These are phyloP conservation scores for Rhegmatorhina hoffmannsi DNA, from an alignment of 2,113 vertebrate species.

Conservation along the genomic window DNA sequence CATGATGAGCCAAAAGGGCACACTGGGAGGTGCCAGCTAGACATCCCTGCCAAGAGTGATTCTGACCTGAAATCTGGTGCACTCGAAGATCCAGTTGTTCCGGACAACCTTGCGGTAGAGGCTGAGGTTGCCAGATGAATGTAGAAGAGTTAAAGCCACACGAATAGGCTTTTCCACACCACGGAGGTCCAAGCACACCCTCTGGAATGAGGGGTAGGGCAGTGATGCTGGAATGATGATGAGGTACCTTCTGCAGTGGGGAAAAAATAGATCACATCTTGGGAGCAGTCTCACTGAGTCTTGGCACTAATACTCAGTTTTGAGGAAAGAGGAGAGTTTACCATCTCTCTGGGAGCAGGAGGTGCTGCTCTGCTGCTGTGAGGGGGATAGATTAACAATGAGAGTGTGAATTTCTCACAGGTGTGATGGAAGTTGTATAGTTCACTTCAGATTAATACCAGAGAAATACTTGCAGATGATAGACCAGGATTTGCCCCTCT, in stretches of 20 bases:
- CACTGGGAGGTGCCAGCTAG: not conserved
- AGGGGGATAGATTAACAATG: not conserved
- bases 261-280: not conserved
- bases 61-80: constrained; percentile 52
- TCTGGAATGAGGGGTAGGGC: constrained; percentile 60
- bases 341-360: not conserved
- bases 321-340: not conserved
- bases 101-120: constrained; percentile 39
- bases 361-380: not conserved
- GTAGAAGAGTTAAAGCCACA: constrained; percentile 35
- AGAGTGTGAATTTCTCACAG: not conserved
- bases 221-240: constrained; percentile 61
- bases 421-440: not conserved
- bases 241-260: constrained; percentile 60
- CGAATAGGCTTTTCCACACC: constrained; percentile 40
- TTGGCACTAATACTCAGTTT: not conserved
- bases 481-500: not conserved
- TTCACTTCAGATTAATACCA: not conserved
- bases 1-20: not conserved
- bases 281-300: accelerated
- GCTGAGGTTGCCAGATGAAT: constrained; percentile 40
- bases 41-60: not conserved
- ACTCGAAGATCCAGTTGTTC: constrained; percentile 34
- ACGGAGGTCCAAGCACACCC: constrained; percentile 66
- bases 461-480: not conserved